phyloP scores from a whole-genome alignment of 2,113 vertebrate species.

The Monopterus albus region DNA sequence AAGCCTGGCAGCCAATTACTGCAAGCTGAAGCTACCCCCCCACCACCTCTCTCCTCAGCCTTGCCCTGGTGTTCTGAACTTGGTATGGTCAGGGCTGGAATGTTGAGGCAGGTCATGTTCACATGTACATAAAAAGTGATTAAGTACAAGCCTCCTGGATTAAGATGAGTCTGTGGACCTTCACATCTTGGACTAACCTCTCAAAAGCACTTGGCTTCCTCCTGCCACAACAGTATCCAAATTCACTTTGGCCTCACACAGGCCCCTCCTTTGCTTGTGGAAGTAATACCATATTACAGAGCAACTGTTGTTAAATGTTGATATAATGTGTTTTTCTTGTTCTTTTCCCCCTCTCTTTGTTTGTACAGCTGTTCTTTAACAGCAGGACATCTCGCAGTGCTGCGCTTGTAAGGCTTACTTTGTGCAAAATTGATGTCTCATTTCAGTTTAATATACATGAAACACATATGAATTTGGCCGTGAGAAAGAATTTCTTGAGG shows the following conservation, averaged over 20 bases:
- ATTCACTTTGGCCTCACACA: conserved; percentile 74
- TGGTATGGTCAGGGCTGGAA: conserved; percentile 64
- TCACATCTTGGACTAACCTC: conserved; percentile 75
- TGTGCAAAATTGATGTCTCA: conserved; percentile 78
- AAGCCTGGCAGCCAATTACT: conserved; percentile 71
- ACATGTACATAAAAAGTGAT: conserved; percentile 80
- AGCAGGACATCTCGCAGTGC: conserved; percentile 74
- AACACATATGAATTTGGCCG: conserved; percentile 63
- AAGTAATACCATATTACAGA: conserved; percentile 87
- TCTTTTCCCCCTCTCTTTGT: conserved; percentile 72
- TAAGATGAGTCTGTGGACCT: conserved; percentile 72
- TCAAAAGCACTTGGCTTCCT: conserved; percentile 72
- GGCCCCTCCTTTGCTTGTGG: conserved; percentile 80
- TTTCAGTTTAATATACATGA: conserved; percentile 79
- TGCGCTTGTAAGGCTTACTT: conserved; percentile 75
- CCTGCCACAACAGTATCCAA: conserved; percentile 76
- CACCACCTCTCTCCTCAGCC: conserved; percentile 29
- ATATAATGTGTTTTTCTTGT: conserved; percentile 84
- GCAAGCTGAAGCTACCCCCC: conserved; percentile 35
- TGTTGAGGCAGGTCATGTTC: conserved; percentile 73
- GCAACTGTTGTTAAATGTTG: conserved; percentile 86
- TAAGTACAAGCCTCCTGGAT: conserved; percentile 73
- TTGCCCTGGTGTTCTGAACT: conserved; percentile 67
- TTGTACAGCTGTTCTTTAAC: conserved; percentile 85
- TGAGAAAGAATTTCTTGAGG: conserved; percentile 25